Percentiles rank a stretch among this genome's conserved stretches.
phyloP scores from a whole-genome alignment of 2,888 invertebrate genomes.

The Calameuta filiformis region DNA sequence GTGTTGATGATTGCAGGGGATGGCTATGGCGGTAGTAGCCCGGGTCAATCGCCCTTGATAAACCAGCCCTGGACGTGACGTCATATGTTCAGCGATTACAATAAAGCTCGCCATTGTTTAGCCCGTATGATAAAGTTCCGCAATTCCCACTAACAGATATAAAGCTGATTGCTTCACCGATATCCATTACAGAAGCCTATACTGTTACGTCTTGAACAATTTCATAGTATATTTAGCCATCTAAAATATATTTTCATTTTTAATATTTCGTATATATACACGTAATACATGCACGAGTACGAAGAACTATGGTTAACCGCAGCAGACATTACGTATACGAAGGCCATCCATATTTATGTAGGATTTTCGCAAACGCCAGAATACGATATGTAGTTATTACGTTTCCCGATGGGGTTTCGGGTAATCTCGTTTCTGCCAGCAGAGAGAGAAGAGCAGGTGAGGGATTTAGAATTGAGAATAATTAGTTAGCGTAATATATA shows the following conservation, averaged over 20 bases:
- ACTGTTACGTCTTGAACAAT: neutral
- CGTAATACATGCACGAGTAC: neutral
- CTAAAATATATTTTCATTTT: neutral
- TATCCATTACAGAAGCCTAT: neutral
- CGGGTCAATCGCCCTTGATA: slow-evolving; percentile 26
- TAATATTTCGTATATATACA: neutral
- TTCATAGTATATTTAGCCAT: neutral
- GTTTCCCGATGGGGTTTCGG: slow-evolving; percentile 1
- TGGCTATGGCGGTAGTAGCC: neutral
- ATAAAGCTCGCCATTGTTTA: slow-evolving; percentile 27
- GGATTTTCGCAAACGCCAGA: neutral
- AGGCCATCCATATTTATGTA: neutral
- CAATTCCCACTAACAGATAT: slow-evolving; percentile 24
- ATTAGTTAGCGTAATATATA: slow-evolving; percentile 12
- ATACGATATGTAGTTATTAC: neutral
- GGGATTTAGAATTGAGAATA: slow-evolving; percentile 22
- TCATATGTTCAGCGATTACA: slow-evolving; percentile 21
- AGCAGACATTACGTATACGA: neutral
- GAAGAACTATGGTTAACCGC: neutral
- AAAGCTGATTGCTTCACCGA: slow-evolving; percentile 23
- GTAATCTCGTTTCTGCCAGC: slow-evolving; percentile 5
- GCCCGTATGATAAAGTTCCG: slow-evolving; percentile 26
- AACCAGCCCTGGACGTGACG: slow-evolving; percentile 25
- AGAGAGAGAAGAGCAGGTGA: slow-evolving; percentile 11
- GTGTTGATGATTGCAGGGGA: neutral